phyloP scores from a whole-genome alignment of 2,797 vertebrate species.

The Coregonus suidteri region DNA sequence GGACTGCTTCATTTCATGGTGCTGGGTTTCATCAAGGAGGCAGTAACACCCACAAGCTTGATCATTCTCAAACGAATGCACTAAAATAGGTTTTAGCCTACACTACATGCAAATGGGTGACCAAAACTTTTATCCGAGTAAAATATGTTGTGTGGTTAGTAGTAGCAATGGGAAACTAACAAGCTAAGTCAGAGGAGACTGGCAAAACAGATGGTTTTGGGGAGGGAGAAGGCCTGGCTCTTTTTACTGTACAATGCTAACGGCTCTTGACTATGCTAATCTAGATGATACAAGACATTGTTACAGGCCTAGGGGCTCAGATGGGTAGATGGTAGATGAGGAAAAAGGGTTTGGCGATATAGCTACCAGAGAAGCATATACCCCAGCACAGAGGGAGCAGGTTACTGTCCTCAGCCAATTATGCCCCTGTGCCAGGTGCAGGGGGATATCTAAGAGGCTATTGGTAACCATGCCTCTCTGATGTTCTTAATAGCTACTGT shows the following conservation, averaged over 20 bases:
- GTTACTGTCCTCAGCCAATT: conserved; percentile 72
- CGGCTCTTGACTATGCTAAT: conserved; percentile 86
- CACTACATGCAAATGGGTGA: conserved; percentile 48
- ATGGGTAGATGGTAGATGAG: conserved; percentile 59
- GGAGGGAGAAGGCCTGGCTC: conserved; percentile 70
- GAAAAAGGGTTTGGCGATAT: conserved; percentile 73
- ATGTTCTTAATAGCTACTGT: conserved; percentile 74
- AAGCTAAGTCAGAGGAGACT: conserved; percentile 62
- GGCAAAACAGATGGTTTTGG: conserved; percentile 65
- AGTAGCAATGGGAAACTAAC: conserved; percentile 62
- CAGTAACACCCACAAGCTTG: not conserved
- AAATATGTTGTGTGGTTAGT: conserved; percentile 44
- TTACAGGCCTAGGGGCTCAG: conserved; percentile 76
- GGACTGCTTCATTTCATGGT: not conserved
- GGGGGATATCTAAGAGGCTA: conserved; percentile 78
- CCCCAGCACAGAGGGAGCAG: conserved; percentile 22
- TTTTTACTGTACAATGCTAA: conserved; percentile 80
- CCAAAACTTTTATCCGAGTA: conserved; percentile 57
- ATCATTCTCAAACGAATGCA: not conserved
- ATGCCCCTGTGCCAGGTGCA: conserved; percentile 84
- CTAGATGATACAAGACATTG: conserved; percentile 79
- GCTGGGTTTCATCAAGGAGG: not conserved
- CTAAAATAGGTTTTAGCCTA: not conserved
- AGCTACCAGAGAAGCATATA: conserved; percentile 69
- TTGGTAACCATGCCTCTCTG: conserved; percentile 79